These are phyloP conservation scores for Spodoptera littoralis DNA, from an alignment of 2,888 invertebrate species.

Conservation along the genomic window DNA sequence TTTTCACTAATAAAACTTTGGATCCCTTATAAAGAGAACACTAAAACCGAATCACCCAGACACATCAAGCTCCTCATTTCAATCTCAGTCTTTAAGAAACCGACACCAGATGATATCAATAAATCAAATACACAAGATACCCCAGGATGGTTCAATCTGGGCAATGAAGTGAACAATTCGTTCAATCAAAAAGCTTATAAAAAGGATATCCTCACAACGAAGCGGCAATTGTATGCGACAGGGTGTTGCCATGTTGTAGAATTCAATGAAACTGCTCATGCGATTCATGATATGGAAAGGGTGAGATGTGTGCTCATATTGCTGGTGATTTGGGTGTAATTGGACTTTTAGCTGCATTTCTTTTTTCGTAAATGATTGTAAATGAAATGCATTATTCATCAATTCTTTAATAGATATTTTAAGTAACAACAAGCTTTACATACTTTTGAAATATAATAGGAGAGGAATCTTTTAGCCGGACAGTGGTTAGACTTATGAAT, in stretches of 20 bases:
- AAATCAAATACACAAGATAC: conserved; percentile 40
- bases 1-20: no score
- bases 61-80: not conserved
- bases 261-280: conserved; percentile 47
- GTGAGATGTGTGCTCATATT: conserved; percentile 11
- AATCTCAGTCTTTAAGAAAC: conserved; percentile 9
- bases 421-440: no score
- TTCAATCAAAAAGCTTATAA: conserved; percentile 74
- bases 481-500: no score
- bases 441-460: no score
- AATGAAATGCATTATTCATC: no score
- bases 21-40: not conserved
- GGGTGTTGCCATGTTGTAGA: conserved; percentile 72
- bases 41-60: conserved; percentile 9
- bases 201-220: conserved; percentile 74
- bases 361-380: no score
- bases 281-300: conserved; percentile 46
- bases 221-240: conserved; percentile 48
- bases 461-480: no score
- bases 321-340: not conserved
- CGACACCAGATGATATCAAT: conserved; percentile 18
- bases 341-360: not conserved
- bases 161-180: conserved; percentile 71
- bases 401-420: no score
- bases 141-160: conserved; percentile 61